These are phyloP conservation scores for Synergus laeviventris DNA, from an alignment of 2,888 invertebrate species.

Conservation along the genomic window DNA sequence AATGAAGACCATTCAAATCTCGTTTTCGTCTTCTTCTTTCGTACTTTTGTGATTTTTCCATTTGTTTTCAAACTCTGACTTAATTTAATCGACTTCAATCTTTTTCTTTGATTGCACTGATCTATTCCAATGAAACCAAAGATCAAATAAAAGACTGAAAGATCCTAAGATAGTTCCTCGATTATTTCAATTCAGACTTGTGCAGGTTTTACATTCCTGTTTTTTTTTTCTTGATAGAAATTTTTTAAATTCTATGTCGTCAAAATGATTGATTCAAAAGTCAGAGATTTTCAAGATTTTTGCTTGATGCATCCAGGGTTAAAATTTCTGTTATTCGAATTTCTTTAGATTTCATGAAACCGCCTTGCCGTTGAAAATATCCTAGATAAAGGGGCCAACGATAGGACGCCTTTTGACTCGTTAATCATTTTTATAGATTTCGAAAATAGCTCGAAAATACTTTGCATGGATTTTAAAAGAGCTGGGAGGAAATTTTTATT, in stretches of 20 bases:
- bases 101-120: neutral
- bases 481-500: neutral
- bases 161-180: slow-evolving; percentile 8
- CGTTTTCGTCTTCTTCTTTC: neutral
- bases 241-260: too few species aligned
- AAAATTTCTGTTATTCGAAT: slow-evolving; percentile 13
- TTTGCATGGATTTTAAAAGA: neutral
- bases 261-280: neutral
- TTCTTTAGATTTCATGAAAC: slow-evolving; percentile 15
- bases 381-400: slow-evolving; percentile 20
- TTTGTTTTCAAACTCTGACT: neutral
- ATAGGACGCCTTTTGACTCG: slow-evolving; percentile 24
- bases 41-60: neutral
- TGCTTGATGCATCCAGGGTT: neutral
- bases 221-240: neutral
- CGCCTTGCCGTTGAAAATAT: slow-evolving; percentile 18
- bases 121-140: neutral
- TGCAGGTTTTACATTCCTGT: neutral
- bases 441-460: neutral
- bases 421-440: neutral
- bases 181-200: neutral
- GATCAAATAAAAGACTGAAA: slow-evolving; percentile 31
- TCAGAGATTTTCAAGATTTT: neutral
- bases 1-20: neutral
- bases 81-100: neutral